Conservation (phyloP, 2,888 invertebrate species). For the Tyria jacobaeae region DNA sequence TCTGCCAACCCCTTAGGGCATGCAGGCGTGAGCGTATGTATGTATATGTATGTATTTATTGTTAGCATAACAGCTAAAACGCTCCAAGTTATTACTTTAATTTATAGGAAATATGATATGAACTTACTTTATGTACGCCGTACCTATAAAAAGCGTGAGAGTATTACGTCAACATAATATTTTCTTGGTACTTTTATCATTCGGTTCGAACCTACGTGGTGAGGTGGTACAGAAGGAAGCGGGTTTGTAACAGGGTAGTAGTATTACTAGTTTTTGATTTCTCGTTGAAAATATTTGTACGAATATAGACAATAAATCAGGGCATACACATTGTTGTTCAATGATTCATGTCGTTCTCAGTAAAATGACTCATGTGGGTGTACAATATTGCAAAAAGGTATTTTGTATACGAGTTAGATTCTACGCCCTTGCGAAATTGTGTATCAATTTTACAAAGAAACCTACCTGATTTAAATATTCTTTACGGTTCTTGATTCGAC, state of each 20-base stretch:
- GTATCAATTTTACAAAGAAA: constrained; percentile 18
- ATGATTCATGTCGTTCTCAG: constrained; percentile 40
- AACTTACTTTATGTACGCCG: constrained; percentile 17
- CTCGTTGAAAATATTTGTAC: neutral
- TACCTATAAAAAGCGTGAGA: constrained; percentile 38
- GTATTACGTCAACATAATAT: constrained; percentile 12
- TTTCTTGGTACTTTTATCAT: constrained; percentile 12
- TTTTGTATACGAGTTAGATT: constrained; percentile 30
- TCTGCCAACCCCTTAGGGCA: too few relatives aligned
- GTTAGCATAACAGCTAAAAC: neutral
- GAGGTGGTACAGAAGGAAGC: too few relatives aligned
- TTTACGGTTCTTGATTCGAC: constrained; percentile 28
- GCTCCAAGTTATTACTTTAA: neutral
- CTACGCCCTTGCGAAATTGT: constrained; percentile 41
- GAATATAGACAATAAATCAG: constrained; percentile 5
- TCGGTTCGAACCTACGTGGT: too few relatives aligned
- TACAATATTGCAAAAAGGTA: constrained; percentile 16
- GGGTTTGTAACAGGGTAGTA: neutral
- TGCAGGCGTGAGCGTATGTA: neutral
- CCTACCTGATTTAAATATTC: too few relatives aligned
- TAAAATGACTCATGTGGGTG: constrained; percentile 29
- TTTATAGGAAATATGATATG: constrained; percentile 3
- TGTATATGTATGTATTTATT: neutral
- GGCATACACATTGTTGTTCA: constrained; percentile 19
- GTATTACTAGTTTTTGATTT: neutral